A percentile compares a stretch with the other conserved stretches of the same genome.
Evolutionary conservation across 2,888 invertebrate species (phyloP).

Genomic region (Carabus problematicus): DNA sequence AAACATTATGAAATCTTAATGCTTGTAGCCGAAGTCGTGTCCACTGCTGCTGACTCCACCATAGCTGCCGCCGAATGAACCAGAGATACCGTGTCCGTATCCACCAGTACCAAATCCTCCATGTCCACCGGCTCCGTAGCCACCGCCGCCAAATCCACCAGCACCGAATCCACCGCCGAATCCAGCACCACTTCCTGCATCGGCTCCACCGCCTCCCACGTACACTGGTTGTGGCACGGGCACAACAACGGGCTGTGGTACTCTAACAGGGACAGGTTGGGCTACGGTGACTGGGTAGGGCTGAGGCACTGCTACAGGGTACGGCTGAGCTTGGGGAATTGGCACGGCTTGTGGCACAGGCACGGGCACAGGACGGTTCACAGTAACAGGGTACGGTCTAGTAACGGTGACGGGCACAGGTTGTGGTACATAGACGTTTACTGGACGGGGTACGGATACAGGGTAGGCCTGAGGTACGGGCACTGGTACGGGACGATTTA

Average conservation of each 20-base stretch:
- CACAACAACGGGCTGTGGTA: conserved; percentile 44
- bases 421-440: conserved; percentile 21
- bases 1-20: conserved; percentile 1
- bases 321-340: conserved; percentile 62
- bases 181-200: conserved; percentile 12
- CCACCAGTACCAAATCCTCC: conserved; percentile 1
- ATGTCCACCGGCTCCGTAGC: conserved; percentile 11
- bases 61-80: conserved; percentile 33
- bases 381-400: conserved; percentile 29
- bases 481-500: conserved; percentile 26
- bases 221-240: conserved; percentile 27
- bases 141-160: conserved; percentile 10
- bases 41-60: conserved; percentile 23
- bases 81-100: conserved; percentile 36
- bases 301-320: conserved; percentile 48
- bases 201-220: conserved; percentile 30
- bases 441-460: conserved; percentile 33
- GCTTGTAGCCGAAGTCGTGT: not conserved
- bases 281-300: conserved; percentile 50
- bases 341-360: conserved; percentile 53
- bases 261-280: conserved; percentile 51
- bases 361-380: conserved; percentile 47
- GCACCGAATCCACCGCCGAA: conserved; percentile 26
- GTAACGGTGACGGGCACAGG: conserved; percentile 27
- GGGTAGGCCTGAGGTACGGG: conserved; percentile 28